phyloP scores from a whole-genome alignment of 1,140 invertebrate species.

The Saccostrea echinata region DNA sequence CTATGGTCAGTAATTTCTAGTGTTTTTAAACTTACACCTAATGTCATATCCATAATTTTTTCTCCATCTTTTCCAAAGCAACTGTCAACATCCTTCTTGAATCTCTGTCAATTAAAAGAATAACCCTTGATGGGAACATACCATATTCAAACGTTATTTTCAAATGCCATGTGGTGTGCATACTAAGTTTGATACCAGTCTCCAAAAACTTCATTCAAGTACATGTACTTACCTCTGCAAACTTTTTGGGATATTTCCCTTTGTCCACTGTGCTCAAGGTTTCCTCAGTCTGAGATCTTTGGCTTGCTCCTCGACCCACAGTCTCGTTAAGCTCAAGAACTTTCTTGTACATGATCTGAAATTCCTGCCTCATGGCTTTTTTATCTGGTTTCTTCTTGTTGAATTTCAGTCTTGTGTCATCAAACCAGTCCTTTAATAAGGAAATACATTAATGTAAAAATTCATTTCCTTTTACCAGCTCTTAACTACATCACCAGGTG shows the following conservation, averaged over 20 bases:
- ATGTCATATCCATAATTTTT: conserved; percentile 71
- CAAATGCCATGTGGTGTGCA: neutral
- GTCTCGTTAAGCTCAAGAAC: conserved; percentile 56
- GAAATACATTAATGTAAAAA: neutral
- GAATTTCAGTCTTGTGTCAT: conserved; percentile 67
- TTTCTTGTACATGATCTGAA: conserved; percentile 63
- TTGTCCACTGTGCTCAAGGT: conserved; percentile 59
- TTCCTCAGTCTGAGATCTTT: conserved; percentile 44
- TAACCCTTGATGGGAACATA: neutral
- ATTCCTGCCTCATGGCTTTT: conserved; percentile 60
- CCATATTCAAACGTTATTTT: neutral
- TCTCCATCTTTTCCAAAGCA: conserved; percentile 74
- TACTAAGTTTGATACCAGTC: neutral
- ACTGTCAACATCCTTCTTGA: conserved; percentile 74
- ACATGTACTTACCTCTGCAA: conserved; percentile 69
- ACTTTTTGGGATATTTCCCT: conserved; percentile 71
- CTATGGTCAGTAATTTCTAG: too few relatives aligned
- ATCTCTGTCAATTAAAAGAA: conserved; percentile 65
- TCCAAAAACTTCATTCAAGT: neutral
- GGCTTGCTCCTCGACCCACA: neutral
- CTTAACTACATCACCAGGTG: too few relatives aligned
- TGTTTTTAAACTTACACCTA: conserved; percentile 63
- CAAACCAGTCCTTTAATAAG: conserved; percentile 68
- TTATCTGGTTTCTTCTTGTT: conserved; percentile 56
- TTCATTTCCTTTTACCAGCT: too few relatives aligned